Evolutionary conservation across 2,113 vertebrate species (phyloP).

Genomic region (Saiga tatarica): DNA sequence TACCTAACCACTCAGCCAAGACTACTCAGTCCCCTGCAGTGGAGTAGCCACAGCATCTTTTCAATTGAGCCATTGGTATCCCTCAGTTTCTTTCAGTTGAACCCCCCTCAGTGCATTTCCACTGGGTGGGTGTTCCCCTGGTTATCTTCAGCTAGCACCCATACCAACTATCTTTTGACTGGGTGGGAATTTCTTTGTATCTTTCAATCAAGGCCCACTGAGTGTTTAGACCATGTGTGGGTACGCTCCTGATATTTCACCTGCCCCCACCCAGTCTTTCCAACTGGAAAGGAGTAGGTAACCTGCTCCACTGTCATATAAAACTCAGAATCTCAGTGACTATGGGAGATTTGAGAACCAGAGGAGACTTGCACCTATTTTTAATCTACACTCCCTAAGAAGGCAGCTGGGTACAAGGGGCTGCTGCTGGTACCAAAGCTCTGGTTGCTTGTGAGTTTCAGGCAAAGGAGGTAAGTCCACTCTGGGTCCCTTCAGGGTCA

Average conservation of each 20-base stretch:
- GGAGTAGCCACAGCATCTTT: not conserved
- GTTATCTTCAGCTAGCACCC: not conserved
- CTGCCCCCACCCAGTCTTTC: not conserved
- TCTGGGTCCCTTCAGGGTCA: not conserved
- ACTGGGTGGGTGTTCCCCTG: not conserved
- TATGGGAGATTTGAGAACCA: not conserved
- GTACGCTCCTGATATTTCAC: not conserved
- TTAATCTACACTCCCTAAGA: not conserved
- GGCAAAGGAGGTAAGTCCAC: not conserved
- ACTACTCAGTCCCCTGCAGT: not conserved
- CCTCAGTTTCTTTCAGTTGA: not conserved
- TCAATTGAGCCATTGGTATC: not conserved
- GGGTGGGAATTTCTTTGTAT: not conserved
- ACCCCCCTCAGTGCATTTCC: not conserved
- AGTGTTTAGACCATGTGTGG: not conserved
- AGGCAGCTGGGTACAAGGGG: not conserved
- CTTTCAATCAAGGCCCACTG: not conserved
- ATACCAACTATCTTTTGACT: not conserved
- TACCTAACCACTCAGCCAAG: not conserved
- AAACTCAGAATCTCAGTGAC: not conserved
- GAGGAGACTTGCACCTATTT: not conserved
- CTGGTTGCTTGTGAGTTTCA: not conserved
- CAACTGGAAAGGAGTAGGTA: not conserved
- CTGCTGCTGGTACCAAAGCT: not conserved
- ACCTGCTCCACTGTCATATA: not conserved